Percentiles rank a stretch among this genome's conserved stretches.
Evolutionary conservation across 2,113 vertebrate genomes (phyloP).

Genomic region (Ranitomeya variabilis): DNA sequence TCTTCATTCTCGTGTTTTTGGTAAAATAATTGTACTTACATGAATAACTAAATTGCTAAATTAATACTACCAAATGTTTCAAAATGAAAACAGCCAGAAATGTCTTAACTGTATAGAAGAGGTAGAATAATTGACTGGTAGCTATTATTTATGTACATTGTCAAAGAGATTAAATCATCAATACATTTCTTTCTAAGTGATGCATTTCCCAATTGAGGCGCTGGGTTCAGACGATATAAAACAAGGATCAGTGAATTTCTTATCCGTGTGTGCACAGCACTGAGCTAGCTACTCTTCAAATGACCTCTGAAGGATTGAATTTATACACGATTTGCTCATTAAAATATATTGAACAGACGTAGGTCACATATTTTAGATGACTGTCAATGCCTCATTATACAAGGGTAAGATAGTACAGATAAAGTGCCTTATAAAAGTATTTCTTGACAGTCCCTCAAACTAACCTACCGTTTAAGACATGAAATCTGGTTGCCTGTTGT

Average conservation of each 20-base stretch:
- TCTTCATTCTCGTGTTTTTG: not conserved
- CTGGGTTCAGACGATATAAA: constrained; percentile 38
- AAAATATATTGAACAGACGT: constrained; percentile 53
- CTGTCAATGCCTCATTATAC: constrained; percentile 56
- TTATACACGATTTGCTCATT: constrained; percentile 52
- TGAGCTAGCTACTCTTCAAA: constrained; percentile 49
- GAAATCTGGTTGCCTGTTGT: constrained; percentile 12
- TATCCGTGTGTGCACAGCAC: constrained; percentile 13
- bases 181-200: constrained; percentile 36
- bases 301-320: constrained; percentile 51
- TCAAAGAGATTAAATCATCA: constrained; percentile 55
- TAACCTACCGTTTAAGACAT: constrained; percentile 22
- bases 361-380: constrained; percentile 57
- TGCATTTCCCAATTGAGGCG: constrained; percentile 30
- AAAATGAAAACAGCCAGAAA: not conserved
- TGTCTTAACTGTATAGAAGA: not conserved
- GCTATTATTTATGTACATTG: constrained; percentile 29
- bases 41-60: not conserved
- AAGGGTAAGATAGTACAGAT: constrained; percentile 17
- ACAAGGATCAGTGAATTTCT: constrained; percentile 44
- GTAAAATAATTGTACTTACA: not conserved
- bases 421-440: constrained; percentile 40
- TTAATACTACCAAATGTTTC: not conserved
- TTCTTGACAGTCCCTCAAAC: constrained; percentile 48
- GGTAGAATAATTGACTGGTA: constrained; percentile 1